Percentiles rank a stretch among this genome's conserved stretches.
These are phyloP conservation scores for Balaeniceps rex DNA, from an alignment of 2,113 vertebrate species.

Conservation along the genomic window DNA sequence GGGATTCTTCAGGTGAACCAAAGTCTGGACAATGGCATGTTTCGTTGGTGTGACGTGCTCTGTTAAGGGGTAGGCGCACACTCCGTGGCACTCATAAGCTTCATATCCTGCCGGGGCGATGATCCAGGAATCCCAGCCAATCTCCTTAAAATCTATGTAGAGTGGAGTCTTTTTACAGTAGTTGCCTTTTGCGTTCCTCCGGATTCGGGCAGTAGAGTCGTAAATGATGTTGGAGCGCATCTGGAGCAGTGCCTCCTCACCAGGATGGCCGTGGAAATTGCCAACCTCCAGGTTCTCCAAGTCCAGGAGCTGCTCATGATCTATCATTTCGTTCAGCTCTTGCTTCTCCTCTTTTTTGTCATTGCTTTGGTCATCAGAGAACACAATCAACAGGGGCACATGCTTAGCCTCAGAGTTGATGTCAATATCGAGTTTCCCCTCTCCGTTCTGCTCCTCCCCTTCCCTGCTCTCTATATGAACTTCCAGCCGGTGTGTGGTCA, in stretches of 20 bases:
- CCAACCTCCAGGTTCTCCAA: slow-evolving; percentile 68
- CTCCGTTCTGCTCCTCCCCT: slow-evolving; percentile 21
- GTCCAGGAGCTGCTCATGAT: slow-evolving; percentile 81
- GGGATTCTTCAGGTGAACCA: slow-evolving; percentile 90
- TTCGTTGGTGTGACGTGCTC: slow-evolving; percentile 95
- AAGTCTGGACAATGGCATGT: slow-evolving; percentile 92
- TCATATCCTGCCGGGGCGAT: slow-evolving; percentile 90
- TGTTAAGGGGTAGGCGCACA: slow-evolving; percentile 89
- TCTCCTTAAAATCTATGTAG: slow-evolving; percentile 97
- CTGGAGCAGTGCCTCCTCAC: slow-evolving; percentile 90
- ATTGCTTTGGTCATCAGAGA: slow-evolving; percentile 91
- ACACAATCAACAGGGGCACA: slow-evolving; percentile 90
- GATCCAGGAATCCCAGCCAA: slow-evolving; percentile 98
- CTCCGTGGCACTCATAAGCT: slow-evolving; percentile 90
- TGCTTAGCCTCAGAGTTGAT: slow-evolving; percentile 86
- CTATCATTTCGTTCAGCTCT: slow-evolving; percentile 92
- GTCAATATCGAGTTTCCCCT: slow-evolving; percentile 87
- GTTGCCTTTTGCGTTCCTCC: slow-evolving; percentile 94
- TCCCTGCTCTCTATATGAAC: slow-evolving; percentile 87
- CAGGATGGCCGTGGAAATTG: slow-evolving; percentile 69
- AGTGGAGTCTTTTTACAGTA: slow-evolving; percentile 91
- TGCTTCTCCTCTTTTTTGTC: slow-evolving; percentile 85
- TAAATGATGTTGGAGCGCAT: slow-evolving; percentile 97
- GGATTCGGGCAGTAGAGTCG: slow-evolving; percentile 87
- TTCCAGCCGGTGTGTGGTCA: slow-evolving; percentile 84